Conservation (phyloP, 1,140 invertebrate genomes). For the Magallana gigas region DNA sequence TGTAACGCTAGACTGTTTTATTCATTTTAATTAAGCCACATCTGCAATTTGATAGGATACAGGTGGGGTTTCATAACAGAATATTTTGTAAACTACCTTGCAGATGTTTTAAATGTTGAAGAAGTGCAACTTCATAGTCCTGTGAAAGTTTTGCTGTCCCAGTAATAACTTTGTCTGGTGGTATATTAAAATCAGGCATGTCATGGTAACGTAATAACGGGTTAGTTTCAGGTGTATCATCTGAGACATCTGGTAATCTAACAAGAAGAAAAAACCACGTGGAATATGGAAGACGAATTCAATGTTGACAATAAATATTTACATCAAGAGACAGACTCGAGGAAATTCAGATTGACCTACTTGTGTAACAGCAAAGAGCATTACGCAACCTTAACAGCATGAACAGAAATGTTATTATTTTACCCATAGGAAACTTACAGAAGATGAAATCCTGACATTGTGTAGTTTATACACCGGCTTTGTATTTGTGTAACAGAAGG, state of each 20-base stretch:
- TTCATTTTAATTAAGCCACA: too few relatives aligned
- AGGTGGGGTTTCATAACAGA: too few relatives aligned
- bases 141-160: conserved; percentile 1
- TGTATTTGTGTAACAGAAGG: background rate
- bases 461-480: conserved; percentile 9
- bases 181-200: conserved; percentile 15
- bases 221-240: conserved; percentile 16
- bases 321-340: background rate
- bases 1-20: too few relatives aligned
- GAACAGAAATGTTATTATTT: background rate
- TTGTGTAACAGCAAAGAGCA: background rate
- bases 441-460: conserved; percentile 24
- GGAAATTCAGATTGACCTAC: conserved; percentile 18
- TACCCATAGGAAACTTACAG: background rate
- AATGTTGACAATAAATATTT: too few relatives aligned
- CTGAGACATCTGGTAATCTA: conserved; percentile 9
- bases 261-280: background rate
- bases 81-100: background rate
- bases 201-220: conserved; percentile 1
- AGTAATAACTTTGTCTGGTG: conserved; percentile 27
- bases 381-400: background rate
- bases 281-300: background rate
- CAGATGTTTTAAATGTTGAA: background rate
- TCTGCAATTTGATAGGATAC: too few relatives aligned
- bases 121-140: conserved; percentile 3